Evolutionary conservation across 2,113 vertebrate species (phyloP).

Genomic region (Macrotis lagotis): DNA sequence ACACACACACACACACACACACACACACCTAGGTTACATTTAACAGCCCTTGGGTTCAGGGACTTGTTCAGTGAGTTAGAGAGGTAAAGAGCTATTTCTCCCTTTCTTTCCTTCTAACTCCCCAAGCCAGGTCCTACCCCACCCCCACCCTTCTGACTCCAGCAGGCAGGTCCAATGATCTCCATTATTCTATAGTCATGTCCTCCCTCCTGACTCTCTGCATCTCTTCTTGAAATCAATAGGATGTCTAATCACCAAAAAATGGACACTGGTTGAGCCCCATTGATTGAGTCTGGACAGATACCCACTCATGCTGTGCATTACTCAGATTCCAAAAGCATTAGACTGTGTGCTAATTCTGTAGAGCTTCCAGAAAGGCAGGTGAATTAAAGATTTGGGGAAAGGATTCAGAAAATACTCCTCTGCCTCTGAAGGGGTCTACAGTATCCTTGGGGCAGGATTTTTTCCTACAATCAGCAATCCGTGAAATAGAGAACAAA

Average conservation of each 20-base stretch:
- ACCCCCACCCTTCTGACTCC: background rate
- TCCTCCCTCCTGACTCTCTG: background rate
- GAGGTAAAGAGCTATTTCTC: background rate
- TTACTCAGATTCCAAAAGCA: background rate
- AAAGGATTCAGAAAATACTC: background rate
- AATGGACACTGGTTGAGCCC: background rate
- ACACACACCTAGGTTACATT: background rate
- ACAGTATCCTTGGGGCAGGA: background rate
- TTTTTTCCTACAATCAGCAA: background rate
- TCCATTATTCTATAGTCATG: background rate
- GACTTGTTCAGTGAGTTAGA: background rate
- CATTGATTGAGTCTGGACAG: background rate
- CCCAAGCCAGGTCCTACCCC: background rate
- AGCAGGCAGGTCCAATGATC: background rate
- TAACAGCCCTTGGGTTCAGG: background rate
- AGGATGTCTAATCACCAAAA: slow-evolving; percentile 4
- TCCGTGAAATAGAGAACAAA: background rate
- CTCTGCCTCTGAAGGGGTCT: background rate
- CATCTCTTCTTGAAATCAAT: slow-evolving; percentile 40
- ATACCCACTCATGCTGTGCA: background rate
- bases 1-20: no score
- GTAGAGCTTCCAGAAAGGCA: background rate
- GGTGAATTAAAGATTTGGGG: background rate
- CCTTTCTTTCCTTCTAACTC: background rate
- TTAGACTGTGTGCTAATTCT: background rate